Evolutionary conservation across 2,888 invertebrate species (phyloP), one percentile per base, ranked within the genome.

Genomic region (Elmis aenea): DNA sequence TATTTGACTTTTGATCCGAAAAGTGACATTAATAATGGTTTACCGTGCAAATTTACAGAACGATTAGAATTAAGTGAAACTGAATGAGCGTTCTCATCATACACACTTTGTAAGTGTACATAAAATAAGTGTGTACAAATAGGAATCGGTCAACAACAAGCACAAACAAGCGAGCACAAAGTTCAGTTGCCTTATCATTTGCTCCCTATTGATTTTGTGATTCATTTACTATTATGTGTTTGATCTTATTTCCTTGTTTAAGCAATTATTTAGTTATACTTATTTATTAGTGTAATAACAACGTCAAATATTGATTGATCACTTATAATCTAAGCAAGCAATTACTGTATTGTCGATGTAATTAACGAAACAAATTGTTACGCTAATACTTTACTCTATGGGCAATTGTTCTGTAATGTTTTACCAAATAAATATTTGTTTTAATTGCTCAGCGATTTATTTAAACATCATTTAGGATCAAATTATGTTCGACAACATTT

Each of bases 31-130:
- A 49, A 48, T 50, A 50, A 45, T 45, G 48, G 48, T 55, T 55
- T 55, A 45, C 53, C 46, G 42, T 54, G 52, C 54, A 57, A 57
- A 57, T 57, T 55, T 57, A 55, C 57, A 52, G 49, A 55, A 55
- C 54, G 57, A 57, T 57, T 57, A 55, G 48, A 53, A 52, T 51
- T 48, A 45, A 50, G 47, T 48, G 45, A 47, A 50, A 39, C 24
- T 40, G 39, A 38, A 38, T 45, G 38, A 42, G 39, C n/a, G 16
- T 29, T 35, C 27, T 33, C 24, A 24, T 33, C 34, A 13, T 6
- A 24, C 31, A 16, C 30, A 11, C 20, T 20, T 21, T 14, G 10
- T 22, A 21, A 32, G 37, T 30, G 40, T 38, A 33, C 24, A 38
- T 28, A 33, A 20, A 37, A 45, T 34, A 37, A 42, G 43, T 42